Evolutionary conservation across 2,113 vertebrate genomes (phyloP).

Genomic region (Notarius quadriscutis): DNA sequence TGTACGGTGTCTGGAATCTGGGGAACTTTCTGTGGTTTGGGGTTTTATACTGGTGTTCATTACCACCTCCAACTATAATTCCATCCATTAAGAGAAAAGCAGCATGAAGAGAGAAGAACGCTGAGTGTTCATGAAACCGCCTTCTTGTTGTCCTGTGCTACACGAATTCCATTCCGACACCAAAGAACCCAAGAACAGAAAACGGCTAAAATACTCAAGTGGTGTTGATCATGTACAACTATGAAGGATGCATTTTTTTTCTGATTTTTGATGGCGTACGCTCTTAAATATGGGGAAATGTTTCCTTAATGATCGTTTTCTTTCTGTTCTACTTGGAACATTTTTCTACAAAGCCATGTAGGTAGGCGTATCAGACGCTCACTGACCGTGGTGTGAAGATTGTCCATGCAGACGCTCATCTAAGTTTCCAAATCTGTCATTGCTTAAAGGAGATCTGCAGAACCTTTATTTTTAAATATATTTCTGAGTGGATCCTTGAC

Average conservation of each 20-base stretch:
- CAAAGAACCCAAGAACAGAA: neutral
- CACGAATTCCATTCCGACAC: neutral
- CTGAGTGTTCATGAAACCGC: neutral
- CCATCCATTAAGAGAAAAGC: constrained; percentile 8
- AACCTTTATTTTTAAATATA: too few species aligned
- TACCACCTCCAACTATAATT: constrained; percentile 9
- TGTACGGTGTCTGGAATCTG: neutral
- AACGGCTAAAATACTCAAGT: neutral
- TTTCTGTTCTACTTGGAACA: neutral
- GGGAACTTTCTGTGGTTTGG: constrained; percentile 3
- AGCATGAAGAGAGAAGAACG: neutral
- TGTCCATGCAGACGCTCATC: too few species aligned
- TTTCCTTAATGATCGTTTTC: neutral
- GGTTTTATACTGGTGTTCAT: constrained; percentile 1
- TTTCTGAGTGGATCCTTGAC: too few species aligned
- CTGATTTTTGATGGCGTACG: neutral
- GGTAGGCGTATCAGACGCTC: too few species aligned
- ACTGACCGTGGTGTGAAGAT: too few species aligned
- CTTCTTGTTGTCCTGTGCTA: neutral
- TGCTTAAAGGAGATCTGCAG: too few species aligned
- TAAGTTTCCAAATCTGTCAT: too few species aligned
- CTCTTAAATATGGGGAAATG: neutral
- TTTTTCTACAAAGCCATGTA: neutral
- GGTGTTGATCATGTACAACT: neutral
- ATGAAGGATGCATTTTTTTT: neutral